A percentile compares a stretch with the other conserved stretches of the same genome.
Evolutionary conservation across 2,797 vertebrate species (phyloP).

Genomic region (Delichon dasypus): DNA sequence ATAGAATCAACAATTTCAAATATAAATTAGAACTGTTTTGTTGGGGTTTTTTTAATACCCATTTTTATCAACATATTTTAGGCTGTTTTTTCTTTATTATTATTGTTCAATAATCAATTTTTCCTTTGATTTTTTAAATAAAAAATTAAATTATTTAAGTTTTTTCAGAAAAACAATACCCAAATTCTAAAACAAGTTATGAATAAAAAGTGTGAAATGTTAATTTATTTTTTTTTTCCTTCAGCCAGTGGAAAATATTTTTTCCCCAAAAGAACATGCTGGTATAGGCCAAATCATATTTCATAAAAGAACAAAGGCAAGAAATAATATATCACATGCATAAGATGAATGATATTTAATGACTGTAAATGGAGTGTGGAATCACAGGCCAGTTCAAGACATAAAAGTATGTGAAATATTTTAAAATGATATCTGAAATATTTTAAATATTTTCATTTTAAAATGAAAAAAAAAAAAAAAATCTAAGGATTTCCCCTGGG

Average conservation of each 20-base stretch:
- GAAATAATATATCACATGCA: not conserved
- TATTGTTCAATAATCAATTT: not conserved
- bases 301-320: not conserved
- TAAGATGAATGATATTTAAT: not conserved
- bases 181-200: not conserved
- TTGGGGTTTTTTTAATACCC: accelerated
- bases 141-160: not conserved
- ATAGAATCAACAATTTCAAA: not conserved
- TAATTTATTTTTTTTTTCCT: not conserved
- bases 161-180: not conserved
- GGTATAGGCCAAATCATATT: not conserved
- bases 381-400: accelerated
- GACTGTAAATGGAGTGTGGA: not conserved
- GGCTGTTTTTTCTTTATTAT: accelerated
- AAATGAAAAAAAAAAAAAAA: no score
- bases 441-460: no score
- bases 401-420: not conserved
- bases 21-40: not conserved
- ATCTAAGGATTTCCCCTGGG: not conserved
- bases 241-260: not conserved
- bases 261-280: not conserved
- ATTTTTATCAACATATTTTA: not conserved
- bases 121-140: not conserved
- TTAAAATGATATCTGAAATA: not conserved
- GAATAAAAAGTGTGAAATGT: not conserved